These are phyloP conservation scores for Alexandromys fortis DNA, from an alignment of 2,113 vertebrate genomes.

Conservation along the genomic window DNA sequence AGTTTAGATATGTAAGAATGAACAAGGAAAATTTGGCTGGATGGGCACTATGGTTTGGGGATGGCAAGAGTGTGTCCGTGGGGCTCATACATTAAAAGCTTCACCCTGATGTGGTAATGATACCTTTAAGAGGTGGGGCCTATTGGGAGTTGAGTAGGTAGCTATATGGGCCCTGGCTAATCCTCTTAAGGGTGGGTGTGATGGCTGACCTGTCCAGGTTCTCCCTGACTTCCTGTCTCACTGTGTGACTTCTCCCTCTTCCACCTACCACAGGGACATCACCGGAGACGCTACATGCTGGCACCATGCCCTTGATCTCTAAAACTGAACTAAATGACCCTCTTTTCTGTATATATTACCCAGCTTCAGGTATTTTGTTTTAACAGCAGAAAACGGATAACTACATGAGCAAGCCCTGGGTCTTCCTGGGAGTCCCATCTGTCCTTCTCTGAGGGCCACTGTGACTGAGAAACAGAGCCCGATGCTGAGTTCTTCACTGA, in stretches of 20 bases:
- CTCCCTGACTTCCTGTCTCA: not conserved
- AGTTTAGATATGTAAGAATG: not conserved
- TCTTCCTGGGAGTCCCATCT: not conserved
- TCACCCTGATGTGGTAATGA: not conserved
- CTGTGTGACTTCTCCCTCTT: not conserved
- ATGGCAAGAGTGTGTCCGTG: not conserved
- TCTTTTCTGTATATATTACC: not conserved
- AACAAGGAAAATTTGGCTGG: not conserved
- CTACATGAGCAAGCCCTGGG: not conserved
- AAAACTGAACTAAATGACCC: not conserved
- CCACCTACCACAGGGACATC: not conserved
- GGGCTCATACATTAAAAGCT: not conserved
- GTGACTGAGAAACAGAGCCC: not conserved
- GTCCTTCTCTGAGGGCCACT: not conserved
- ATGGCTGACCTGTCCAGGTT: not conserved
- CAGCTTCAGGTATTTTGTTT: not conserved
- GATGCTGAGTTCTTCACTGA: not conserved
- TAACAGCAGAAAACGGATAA: not conserved
- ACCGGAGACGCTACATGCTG: not conserved
- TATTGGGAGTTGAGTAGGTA: not conserved
- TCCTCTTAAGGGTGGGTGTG: not conserved
- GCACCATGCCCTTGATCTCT: not conserved
- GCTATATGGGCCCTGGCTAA: too few relatives aligned
- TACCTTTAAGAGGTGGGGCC: not conserved
- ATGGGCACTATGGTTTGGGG: not conserved